A percentile compares a stretch with the other conserved stretches of the same genome.
Evolutionary conservation across 2,113 vertebrate genomes (phyloP).

Genomic region (Opisthocomus hoazin): DNA sequence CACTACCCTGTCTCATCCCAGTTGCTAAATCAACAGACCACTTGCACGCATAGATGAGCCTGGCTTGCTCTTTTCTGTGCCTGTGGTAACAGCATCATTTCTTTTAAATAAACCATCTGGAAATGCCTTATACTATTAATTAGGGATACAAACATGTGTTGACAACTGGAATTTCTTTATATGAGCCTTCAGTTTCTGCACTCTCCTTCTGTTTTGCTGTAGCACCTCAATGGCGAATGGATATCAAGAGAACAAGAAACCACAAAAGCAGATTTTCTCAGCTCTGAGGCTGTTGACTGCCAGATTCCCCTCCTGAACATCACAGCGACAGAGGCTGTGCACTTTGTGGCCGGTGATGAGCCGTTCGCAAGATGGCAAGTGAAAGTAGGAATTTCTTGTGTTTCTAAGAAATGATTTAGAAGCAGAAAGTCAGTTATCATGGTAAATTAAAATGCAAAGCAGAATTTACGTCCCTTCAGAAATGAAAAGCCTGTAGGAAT

Average conservation of each 20-base stretch:
- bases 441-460: conserved; percentile 46
- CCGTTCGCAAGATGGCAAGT: conserved; percentile 81
- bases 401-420: background rate
- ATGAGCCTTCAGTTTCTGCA: background rate
- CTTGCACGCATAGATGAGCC: background rate
- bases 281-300: conserved; percentile 75
- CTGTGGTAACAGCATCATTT: background rate
- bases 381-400: conserved; percentile 67
- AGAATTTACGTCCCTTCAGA: background rate
- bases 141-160: background rate
- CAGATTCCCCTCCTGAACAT: conserved; percentile 69
- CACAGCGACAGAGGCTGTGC: conserved; percentile 53
- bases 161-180: background rate
- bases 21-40: background rate
- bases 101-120: background rate
- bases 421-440: background rate
- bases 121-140: background rate
- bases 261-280: conserved; percentile 79
- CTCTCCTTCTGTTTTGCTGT: background rate
- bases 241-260: conserved; percentile 66
- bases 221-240: conserved; percentile 72
- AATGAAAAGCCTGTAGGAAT: background rate
- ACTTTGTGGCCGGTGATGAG: conserved; percentile 72
- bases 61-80: background rate
- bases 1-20: background rate